Conservation (phyloP, 2,113 vertebrate species). For the Enhydra lutris region DNA sequence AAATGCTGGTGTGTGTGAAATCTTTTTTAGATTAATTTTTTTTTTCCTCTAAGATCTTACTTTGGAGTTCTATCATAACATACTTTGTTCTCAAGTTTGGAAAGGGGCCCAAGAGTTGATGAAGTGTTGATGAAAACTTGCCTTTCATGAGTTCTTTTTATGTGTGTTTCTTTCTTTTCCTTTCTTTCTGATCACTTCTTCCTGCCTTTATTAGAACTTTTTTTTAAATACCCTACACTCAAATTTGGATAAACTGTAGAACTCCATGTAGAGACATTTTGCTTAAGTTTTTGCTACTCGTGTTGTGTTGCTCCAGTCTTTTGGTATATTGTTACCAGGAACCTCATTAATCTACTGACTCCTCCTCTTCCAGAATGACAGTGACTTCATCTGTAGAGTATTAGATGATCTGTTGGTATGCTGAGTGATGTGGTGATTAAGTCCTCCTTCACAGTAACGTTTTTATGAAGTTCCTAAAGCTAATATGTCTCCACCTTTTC, state of each 20-base stretch:
- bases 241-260: not conserved
- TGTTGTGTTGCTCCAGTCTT: not conserved
- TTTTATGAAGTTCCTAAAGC: not conserved
- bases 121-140: not conserved
- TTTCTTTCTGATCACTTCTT: conserved; percentile 1
- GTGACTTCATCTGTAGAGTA: not conserved
- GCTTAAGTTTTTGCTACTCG: not conserved
- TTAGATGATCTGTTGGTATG: no score
- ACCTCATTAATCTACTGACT: not conserved
- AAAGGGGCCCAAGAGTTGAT: conserved; percentile 2
- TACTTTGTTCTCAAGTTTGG: conserved; percentile 4
- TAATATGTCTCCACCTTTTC: not conserved
- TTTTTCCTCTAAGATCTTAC: not conserved
- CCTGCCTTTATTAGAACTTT: not conserved
- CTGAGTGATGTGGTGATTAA: not conserved
- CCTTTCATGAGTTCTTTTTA: conserved; percentile 12
- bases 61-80: not conserved
- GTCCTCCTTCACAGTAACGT: not conserved
- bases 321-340: not conserved
- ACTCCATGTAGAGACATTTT: not conserved
- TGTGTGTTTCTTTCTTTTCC: not conserved
- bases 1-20: not conserved
- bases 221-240: not conserved
- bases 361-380: not conserved
- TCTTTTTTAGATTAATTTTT: not conserved